These are phyloP conservation scores for Luidia sarsii DNA, from an alignment of 53 echinoderm and acorn worm genomes.

Conservation along the genomic window DNA sequence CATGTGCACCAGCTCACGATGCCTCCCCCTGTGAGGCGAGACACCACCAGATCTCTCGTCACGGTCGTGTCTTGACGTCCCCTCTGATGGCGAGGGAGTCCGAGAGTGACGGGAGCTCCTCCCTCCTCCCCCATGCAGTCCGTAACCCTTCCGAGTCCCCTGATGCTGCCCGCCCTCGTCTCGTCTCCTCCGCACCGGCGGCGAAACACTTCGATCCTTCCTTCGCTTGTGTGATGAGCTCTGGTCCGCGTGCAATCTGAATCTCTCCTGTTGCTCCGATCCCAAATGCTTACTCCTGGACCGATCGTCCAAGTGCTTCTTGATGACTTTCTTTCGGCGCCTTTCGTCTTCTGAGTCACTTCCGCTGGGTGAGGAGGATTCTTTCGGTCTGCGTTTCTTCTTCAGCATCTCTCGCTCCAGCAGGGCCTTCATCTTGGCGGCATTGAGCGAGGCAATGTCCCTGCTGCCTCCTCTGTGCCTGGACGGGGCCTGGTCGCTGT, in stretches of 20 bases:
- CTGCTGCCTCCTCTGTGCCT: neutral
- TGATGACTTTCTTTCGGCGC: too few relatives aligned
- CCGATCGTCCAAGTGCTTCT: neutral
- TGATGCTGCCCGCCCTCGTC: neutral
- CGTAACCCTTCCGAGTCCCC: neutral
- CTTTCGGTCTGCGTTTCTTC: neutral
- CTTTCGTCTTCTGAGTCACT: constrained; percentile 19
- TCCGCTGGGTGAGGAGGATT: constrained; percentile 22
- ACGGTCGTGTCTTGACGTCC: constrained; percentile 10
- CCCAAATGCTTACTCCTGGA: neutral
- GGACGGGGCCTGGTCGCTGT: neutral
- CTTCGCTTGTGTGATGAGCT: neutral
- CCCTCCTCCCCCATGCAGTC: constrained; percentile 28
- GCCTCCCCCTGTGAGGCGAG: neutral
- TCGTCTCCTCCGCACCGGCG: neutral
- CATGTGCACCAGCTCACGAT: too few relatives aligned
- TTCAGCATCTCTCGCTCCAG: constrained; percentile 30
- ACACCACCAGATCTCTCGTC: constrained; percentile 6
- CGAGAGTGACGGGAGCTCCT: neutral
- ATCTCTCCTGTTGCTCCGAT: neutral
- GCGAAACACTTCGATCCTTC: constrained; percentile 1
- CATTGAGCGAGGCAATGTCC: constrained; percentile 18
- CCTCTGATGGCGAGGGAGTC: neutral
- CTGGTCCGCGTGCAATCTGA: neutral
- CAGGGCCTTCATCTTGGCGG: constrained; percentile 28